Evolutionary conservation across 2,888 invertebrate species (phyloP).

Genomic region (Idaea aversata): DNA sequence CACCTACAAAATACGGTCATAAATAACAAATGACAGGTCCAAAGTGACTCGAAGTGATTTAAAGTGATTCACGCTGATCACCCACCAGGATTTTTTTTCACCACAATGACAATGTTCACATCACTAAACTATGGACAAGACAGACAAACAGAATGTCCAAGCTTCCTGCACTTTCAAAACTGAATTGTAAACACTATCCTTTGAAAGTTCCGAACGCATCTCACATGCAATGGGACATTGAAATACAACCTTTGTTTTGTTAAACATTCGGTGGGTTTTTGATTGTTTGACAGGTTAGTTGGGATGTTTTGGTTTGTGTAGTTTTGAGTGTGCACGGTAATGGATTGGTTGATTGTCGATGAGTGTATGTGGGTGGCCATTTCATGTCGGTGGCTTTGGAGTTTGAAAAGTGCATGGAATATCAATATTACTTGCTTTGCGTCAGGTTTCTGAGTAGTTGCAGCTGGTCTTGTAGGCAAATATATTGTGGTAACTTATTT

Average conservation of each 20-base stretch:
- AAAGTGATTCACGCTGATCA: conserved; percentile 37
- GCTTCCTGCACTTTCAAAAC: conserved; percentile 68
- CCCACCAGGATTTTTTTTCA: conserved; percentile 40
- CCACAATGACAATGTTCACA: conserved; percentile 40
- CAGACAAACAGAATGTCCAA: conserved; percentile 60
- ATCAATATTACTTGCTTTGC: conserved; percentile 39
- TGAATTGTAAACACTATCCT: conserved; percentile 45
- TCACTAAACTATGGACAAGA: conserved; percentile 55
- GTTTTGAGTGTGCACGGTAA: conserved; percentile 52
- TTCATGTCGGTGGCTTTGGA: conserved; percentile 57
- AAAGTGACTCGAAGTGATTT: conserved; percentile 9
- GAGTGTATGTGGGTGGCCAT: conserved; percentile 62
- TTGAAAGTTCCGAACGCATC: background rate
- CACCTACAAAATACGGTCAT: conserved; percentile 4
- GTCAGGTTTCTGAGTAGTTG: conserved; percentile 12
- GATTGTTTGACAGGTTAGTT: conserved; percentile 8
- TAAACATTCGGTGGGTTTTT: background rate
- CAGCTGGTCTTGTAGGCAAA: background rate
- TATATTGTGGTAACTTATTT: background rate
- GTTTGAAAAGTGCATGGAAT: conserved; percentile 52
- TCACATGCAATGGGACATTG: background rate
- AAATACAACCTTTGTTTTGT: conserved; percentile 9
- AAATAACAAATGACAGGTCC: conserved; percentile 8
- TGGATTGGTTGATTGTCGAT: conserved; percentile 64
- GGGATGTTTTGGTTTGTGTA: conserved; percentile 28